Evolutionary conservation across 1,140 invertebrate genomes (phyloP).

Genomic region (Leptestheria dahalacensis): DNA sequence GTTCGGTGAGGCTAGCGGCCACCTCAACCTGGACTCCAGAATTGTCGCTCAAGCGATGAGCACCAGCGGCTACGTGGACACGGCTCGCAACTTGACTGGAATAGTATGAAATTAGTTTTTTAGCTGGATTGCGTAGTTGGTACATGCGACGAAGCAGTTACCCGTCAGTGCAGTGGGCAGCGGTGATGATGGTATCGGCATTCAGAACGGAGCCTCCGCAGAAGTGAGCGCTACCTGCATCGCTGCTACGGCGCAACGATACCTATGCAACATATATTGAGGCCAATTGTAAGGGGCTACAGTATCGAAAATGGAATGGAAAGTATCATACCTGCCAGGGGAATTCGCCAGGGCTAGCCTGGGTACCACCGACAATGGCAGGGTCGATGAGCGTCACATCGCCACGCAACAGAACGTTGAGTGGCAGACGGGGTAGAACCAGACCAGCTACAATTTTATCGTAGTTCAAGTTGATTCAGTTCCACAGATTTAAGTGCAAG

Average conservation of each 20-base stretch:
- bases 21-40: slow-evolving; percentile 3
- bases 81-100: too few species aligned
- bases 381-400: background rate
- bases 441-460: background rate
- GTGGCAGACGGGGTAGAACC: background rate
- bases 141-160: too few species aligned
- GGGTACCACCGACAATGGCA: slow-evolving; percentile 18
- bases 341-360: slow-evolving; percentile 20
- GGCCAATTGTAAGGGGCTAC: too few species aligned
- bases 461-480: background rate
- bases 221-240: slow-evolving; percentile 16
- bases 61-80: slow-evolving; percentile 15
- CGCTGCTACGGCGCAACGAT: slow-evolving; percentile 5
- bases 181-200: slow-evolving; percentile 33
- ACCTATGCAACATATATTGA: slow-evolving; percentile 3
- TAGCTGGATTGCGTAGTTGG: too few species aligned
- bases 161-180: slow-evolving; percentile 37
- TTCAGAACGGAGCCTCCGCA: slow-evolving; percentile 40
- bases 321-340: slow-evolving; percentile 18
- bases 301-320: background rate
- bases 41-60: slow-evolving; percentile 1
- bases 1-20: slow-evolving; percentile 7
- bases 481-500: too few species aligned
- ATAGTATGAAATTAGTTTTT: too few species aligned
- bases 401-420: background rate